Base-by-base conservation (phyloP, 30 jellyfish, hydroid and myxozoan species). In the Rhopilema esculentum region DNA sequence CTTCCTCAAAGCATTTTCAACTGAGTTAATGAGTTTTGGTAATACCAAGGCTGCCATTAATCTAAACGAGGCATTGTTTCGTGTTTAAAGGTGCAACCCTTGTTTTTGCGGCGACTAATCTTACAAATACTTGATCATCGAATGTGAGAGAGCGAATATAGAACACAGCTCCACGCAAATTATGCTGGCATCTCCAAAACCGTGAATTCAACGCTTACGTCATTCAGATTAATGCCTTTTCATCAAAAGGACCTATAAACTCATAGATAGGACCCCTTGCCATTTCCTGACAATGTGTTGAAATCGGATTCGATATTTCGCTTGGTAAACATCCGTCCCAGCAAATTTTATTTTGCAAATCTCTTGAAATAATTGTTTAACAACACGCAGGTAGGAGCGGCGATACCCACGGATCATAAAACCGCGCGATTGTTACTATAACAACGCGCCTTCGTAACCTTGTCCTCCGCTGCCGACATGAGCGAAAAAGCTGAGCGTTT, bases 41-140 rank as follows among this genome's bases (percentile, higher is more conserved):
- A 51, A 51, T 51, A 51, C 16, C 66, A 51, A 51, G 19, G 66
- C 66, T 51, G 66, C 21, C 61, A n/a, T n/a, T n/a, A n/a, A n/a
- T n/a, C n/a, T n/a, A n/a, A n/a, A n/a, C n/a, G n/a, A n/a, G 69
- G 84, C 31, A 73, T 30, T 48, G 69, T 73, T 73, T 73, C 84
- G 16, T 30, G 0, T 73, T 73, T 32, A 73, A 33, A 8, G 69
- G 84, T 8, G 84, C 68, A 32, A 73, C 69, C 30, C 69, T 16
- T n/a, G 69, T 28, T 73, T 73, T 73, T 73, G 84, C 24, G 2
- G 84, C 84, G 16, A 73, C 30, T 40, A 73, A 73, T 7, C 24
- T 64, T 64, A 20, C 24, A 29, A 64, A 6, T 64, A 64, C 24
- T 51, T 51, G 66, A 64, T 20, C 21, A 6, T 64, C 74, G 7